Evolutionary conservation across 1,140 invertebrate genomes (phyloP).

Genomic region (Sitophilus oryzae): DNA sequence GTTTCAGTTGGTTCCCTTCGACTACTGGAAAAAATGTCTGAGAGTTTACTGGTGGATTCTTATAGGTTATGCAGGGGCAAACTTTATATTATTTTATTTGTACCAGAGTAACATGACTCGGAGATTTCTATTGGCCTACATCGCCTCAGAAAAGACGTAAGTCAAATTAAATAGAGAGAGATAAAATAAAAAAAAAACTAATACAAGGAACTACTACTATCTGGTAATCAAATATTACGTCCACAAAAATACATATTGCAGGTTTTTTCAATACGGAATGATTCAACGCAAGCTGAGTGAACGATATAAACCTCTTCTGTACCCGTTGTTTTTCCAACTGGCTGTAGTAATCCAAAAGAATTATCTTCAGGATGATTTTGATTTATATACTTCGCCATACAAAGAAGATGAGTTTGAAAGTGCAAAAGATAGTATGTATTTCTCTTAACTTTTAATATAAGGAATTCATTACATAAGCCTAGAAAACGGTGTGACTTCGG

Average conservation of each 20-base stretch:
- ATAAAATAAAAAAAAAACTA: too few species aligned
- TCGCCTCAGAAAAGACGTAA: too few species aligned
- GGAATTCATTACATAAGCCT: too few species aligned
- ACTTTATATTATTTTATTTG: neutral
- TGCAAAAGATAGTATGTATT: too few species aligned
- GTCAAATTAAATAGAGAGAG: too few species aligned
- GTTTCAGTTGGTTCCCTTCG: neutral
- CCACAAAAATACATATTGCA: too few species aligned
- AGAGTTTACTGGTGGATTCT: neutral
- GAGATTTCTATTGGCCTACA: too few species aligned
- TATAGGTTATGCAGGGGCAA: neutral
- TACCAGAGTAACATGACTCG: too few species aligned
- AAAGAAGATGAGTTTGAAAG: neutral
- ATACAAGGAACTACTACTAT: too few species aligned
- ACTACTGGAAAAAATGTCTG: neutral
- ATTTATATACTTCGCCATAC: conserved; percentile 10
- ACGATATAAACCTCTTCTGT: neutral
- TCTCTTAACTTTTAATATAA: too few species aligned
- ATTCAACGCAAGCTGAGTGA: neutral
- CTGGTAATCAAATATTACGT: too few species aligned
- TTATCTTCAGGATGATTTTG: conserved; percentile 14
- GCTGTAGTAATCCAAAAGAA: conserved; percentile 13
- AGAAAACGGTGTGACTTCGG: too few species aligned
- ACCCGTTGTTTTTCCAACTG: conserved; percentile 16
- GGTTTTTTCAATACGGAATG: neutral